Percentiles rank a stretch among this genome's conserved stretches.
Evolutionary conservation across 2,888 invertebrate species (phyloP).

Genomic region (Cephus pygmeus): DNA sequence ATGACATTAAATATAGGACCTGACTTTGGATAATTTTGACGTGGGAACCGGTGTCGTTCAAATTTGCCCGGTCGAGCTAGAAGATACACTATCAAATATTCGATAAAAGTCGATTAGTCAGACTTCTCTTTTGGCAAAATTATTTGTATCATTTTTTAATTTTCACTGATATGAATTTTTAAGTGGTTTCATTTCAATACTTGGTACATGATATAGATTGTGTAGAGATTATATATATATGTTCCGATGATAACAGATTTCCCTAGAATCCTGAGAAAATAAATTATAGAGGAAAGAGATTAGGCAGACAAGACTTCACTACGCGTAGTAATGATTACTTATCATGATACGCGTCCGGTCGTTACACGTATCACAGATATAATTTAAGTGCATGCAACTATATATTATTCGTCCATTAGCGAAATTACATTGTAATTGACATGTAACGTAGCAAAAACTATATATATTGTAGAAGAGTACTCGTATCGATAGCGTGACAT

Average conservation of each 20-base stretch:
- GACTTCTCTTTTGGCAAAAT: neutral
- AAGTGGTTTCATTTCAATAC: too few relatives aligned
- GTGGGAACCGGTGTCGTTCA: too few relatives aligned
- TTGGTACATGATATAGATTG: neutral
- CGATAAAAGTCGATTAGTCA: neutral
- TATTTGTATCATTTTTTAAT: neutral
- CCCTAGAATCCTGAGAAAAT: neutral
- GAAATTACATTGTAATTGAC: neutral
- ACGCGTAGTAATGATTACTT: neutral
- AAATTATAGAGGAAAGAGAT: neutral
- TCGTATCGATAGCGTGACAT: neutral
- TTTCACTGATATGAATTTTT: neutral
- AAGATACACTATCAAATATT: neutral
- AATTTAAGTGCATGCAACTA: neutral
- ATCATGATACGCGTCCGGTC: neutral
- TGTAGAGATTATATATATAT: neutral
- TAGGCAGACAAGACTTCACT: neutral
- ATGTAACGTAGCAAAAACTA: neutral
- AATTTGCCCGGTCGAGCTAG: neutral
- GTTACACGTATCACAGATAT: neutral
- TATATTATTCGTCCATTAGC: neutral
- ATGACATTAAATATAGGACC: neutral
- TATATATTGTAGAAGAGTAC: neutral
- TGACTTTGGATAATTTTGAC: neutral
- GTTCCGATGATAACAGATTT: neutral